Evolutionary conservation across 2,113 vertebrate species (phyloP).

Genomic region (Electrona antarctica): DNA sequence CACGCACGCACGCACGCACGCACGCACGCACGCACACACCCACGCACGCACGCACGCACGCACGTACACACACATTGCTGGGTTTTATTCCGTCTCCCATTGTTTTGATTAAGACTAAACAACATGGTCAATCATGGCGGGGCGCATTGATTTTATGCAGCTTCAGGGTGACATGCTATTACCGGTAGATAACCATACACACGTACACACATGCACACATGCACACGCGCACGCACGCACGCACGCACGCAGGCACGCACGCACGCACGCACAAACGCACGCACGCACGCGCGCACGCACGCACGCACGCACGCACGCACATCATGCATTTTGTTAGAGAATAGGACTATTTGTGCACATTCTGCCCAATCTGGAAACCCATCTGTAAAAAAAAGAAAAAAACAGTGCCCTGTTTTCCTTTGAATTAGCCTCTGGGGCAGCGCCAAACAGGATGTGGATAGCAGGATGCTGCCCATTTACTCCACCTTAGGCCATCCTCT

Average conservation of each 20-base stretch:
- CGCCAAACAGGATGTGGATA: no score
- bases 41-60: no score
- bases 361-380: no score
- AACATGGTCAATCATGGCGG: slow-evolving; percentile 41
- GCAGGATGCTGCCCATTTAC: no score
- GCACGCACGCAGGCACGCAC: not conserved
- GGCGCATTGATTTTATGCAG: slow-evolving; percentile 37
- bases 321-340: not conserved
- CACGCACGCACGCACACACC: not conserved
- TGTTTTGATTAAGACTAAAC: slow-evolving; percentile 61
- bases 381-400: no score
- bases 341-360: no score
- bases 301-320: not conserved
- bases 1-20: slow-evolving; percentile 21
- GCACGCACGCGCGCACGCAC: not conserved
- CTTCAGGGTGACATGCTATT: slow-evolving; percentile 16
- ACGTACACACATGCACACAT: not conserved
- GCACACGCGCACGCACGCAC: not conserved
- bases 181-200: not conserved
- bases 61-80: slow-evolving; percentile 47
- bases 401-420: no score
- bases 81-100: slow-evolving; percentile 55
- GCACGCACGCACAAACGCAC: not conserved
- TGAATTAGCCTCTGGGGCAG: no score
- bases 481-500: no score